Evolutionary conservation across 2,797 vertebrate genomes (phyloP).

Genomic region (Choloepus didactylus): DNA sequence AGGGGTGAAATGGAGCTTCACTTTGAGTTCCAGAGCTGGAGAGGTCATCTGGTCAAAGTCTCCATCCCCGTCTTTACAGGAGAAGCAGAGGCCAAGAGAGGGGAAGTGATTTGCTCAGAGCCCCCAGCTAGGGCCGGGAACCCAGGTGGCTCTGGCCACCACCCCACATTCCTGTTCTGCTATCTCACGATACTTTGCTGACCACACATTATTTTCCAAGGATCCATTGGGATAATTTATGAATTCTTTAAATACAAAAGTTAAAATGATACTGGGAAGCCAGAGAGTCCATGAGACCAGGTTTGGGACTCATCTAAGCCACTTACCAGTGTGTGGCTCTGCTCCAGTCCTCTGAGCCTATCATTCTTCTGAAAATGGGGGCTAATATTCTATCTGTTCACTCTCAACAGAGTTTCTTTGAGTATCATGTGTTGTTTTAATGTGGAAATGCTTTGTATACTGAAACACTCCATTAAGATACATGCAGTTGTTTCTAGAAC

Average conservation of each 20-base stretch:
- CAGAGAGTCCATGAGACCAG: neutral
- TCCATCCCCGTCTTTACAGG: neutral
- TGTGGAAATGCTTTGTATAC: slow-evolving; percentile 2
- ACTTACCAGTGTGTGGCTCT: neutral
- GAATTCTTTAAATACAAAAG: slow-evolving; percentile 17
- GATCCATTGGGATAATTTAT: neutral
- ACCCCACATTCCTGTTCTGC: neutral
- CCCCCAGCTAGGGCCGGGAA: neutral
- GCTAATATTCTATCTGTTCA: neutral
- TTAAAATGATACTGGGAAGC: neutral
- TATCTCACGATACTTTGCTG: neutral
- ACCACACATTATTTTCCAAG: neutral
- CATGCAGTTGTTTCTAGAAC: neutral
- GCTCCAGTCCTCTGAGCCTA: neutral
- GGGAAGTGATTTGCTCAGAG: neutral
- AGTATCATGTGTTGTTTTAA: neutral
- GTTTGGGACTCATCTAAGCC: neutral
- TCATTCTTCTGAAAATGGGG: neutral
- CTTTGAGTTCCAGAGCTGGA: neutral
- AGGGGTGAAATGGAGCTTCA: neutral
- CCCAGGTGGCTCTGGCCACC: neutral
- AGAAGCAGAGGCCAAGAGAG: neutral
- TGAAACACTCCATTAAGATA: neutral
- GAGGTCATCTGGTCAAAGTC: neutral
- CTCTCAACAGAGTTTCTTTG: neutral